Base-by-base conservation (phyloP, 2,797 vertebrate species). In the Acanthiza pusilla region DNA sequence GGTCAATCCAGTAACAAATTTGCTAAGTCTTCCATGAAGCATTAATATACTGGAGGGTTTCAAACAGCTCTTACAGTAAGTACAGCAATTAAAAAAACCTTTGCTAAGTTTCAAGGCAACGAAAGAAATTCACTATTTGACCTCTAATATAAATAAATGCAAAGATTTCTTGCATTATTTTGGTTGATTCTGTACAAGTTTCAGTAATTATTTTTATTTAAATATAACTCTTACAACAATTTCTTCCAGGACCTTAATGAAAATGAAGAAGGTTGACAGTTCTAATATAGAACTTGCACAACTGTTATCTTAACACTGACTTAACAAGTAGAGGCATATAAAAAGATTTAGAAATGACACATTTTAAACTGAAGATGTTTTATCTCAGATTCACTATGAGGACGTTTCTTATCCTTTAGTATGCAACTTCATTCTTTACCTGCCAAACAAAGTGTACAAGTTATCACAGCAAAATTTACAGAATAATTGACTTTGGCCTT, bases 391-490 rank as follows among this genome's bases (percentile, higher is more conserved):
- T 87, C 92, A 77, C 40, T 67, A 50, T 85, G 74, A 91, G 73
- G 36, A 83, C 83, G 55, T 94, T 32, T 92, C 90, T 81, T 62
- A 84, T 25, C 65, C 50, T 89, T 96, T 63, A 94, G 53, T 65
- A 83, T 36, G 67, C 17, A 58, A 92, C 61, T 89, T 91, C 94
- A 88, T 85, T 93, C 60, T 91, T 86, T 43, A 71, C 55, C 74
- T 96, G 88, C 54, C 62, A 90, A 92, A 96, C 45, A 81, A 89
- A 96, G 66, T 38, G 38, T 87, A 94, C 85, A 96, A 90, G 72
- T 93, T 81, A 94, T 70, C 83, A 94, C 60, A 96, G 87, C 93
- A 93, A 97, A 96, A 94, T 96, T 89, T 96, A 97, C 96, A 97
- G 67, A 93, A 82, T 50, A 93, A 82, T 22, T 83, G 58, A 68